Base-by-base conservation (phyloP, 2,113 vertebrate species). In the Pedionomus torquatus region DNA sequence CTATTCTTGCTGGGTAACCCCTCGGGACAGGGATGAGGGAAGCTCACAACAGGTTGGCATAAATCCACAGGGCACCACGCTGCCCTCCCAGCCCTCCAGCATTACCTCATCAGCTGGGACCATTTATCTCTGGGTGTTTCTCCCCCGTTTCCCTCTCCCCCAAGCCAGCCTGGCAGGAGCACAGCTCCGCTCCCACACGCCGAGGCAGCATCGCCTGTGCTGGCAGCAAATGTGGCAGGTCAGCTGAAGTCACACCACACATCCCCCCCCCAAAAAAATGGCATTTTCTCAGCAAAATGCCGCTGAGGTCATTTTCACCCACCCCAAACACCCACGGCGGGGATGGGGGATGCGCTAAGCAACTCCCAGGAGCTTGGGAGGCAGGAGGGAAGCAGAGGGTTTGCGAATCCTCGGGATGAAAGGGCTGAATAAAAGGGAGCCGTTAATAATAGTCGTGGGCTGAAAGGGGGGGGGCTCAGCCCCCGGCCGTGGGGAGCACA, bases 371-470 rank as follows among this genome's bases (percentile, higher is more conserved):
- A 70, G 46, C 61, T 52, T 2, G 33, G 51, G 48, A 71, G 46
- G 77, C 61, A 13, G 70, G 61, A n/a, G 24, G 65, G 49, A 71
- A 75, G 68, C 37, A 17, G 35, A 14, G 86, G 70, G 41, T 21
- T 79, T 17, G 90, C 0, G 82, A 39, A 13, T 2, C 2, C 82
- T 37, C 0, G 51, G 90, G 75, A 80, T 85, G 93, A 95, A 95
- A 97, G 70, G 48, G 66, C 39, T 79, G 91, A 83, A 96, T 93
- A 31, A 91, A 97, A 90, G 77, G 30, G 41, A n/a, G 52, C 54
- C 2, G 25, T 61, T 24, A 35, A 60, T 74, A 74, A 90, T 46
- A 60, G 84, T 13, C 21, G 20, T 15, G 51, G 74, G 28, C 39
- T 88, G 89, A 43, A 35, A 57, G 65, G 70, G 88, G 41, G n/a